A percentile compares a stretch with the other conserved stretches of the same genome.
Evolutionary conservation across 53 echinoderm and acorn worm species (phyloP).

Genomic region (Apostichopus leukothele): DNA sequence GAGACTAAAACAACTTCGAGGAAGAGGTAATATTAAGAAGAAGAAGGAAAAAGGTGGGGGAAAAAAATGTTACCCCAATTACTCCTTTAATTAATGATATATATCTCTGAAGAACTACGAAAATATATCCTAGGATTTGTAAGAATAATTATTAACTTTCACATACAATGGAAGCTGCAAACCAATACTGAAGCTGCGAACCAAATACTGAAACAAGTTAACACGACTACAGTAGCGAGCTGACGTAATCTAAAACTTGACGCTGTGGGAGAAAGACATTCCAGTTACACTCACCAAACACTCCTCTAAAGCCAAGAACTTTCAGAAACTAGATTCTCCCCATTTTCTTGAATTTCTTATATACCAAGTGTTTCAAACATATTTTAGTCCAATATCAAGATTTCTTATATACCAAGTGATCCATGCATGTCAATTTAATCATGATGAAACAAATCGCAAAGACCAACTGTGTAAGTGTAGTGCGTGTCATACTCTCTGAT

Average conservation of each 20-base stretch:
- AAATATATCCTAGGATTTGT: constrained; percentile 1
- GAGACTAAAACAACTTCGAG: background rate
- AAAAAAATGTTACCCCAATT: background rate
- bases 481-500: too few relatives aligned
- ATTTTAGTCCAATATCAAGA: too few relatives aligned
- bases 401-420: too few relatives aligned
- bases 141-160: background rate
- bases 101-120: constrained; percentile 1
- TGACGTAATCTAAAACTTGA: too few relatives aligned
- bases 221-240: background rate
- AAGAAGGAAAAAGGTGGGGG: background rate
- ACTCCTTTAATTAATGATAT: background rate
- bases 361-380: too few relatives aligned
- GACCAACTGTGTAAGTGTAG: too few relatives aligned
- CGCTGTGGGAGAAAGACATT: background rate
- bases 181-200: background rate
- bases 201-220: background rate
- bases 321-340: background rate
- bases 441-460: too few relatives aligned
- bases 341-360: too few relatives aligned
- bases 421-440: too few relatives aligned
- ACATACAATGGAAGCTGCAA: background rate
- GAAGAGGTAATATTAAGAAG: background rate
- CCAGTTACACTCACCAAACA: background rate
- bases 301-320: background rate